A percentile compares a stretch with the other conserved stretches of the same genome.
Evolutionary conservation across 2,888 invertebrate species (phyloP).

Genomic region (Julus scandinavius): DNA sequence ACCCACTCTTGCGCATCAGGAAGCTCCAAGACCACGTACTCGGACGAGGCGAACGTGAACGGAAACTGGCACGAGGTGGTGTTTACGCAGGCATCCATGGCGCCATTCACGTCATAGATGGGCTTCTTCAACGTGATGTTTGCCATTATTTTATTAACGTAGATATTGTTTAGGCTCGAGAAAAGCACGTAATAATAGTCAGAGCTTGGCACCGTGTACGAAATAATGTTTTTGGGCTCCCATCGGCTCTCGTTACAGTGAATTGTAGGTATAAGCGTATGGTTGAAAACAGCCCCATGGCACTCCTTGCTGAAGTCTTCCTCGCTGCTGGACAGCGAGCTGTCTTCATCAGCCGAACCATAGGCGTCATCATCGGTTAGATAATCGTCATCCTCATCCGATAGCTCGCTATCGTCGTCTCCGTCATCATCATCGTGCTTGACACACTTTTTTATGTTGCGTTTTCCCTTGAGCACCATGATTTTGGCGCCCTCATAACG

Average conservation of each 20-base stretch:
- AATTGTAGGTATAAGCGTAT: constrained; percentile 76
- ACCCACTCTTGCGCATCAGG: constrained; percentile 77
- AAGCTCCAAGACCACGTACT: constrained; percentile 71
- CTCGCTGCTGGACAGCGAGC: constrained; percentile 85
- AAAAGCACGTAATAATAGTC: constrained; percentile 87
- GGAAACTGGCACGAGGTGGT: constrained; percentile 74
- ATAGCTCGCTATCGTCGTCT: constrained; percentile 47
- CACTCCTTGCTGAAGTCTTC: constrained; percentile 79
- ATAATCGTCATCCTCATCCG: constrained; percentile 50
- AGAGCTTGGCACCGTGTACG: constrained; percentile 75
- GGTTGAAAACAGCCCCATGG: constrained; percentile 72
- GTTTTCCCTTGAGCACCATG: constrained; percentile 56
- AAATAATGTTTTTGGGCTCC: constrained; percentile 59
- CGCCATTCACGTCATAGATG: constrained; percentile 75
- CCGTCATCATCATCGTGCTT: constrained; percentile 55
- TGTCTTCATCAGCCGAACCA: constrained; percentile 65
- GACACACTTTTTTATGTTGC: constrained; percentile 54
- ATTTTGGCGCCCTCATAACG: constrained; percentile 56
- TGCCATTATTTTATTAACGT: constrained; percentile 74
- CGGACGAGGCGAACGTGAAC: constrained; percentile 76
- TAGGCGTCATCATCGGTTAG: constrained; percentile 55
- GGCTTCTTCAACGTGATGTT: constrained; percentile 78
- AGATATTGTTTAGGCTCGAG: constrained; percentile 80
- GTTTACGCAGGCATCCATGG: constrained; percentile 74
- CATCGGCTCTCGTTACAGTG: constrained; percentile 67